phyloP scores from a whole-genome alignment of 1,140 invertebrate genomes.

The Hycleus phaleratus region DNA sequence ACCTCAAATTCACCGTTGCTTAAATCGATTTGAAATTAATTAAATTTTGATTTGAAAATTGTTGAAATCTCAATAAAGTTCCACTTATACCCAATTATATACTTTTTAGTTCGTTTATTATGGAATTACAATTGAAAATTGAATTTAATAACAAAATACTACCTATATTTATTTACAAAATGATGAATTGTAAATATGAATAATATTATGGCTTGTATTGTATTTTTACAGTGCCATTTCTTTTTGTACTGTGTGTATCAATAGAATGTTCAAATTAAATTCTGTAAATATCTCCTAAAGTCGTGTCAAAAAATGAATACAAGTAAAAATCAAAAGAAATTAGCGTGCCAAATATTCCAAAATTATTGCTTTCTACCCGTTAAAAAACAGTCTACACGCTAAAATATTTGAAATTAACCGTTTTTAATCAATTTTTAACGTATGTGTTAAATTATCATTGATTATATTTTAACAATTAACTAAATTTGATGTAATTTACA shows the following conservation, averaged over 20 bases:
- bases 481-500: no score
- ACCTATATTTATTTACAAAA: slow-evolving; percentile 27
- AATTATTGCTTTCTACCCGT: slow-evolving; percentile 5
- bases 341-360: slow-evolving; percentile 12
- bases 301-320: neutral
- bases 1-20: no score
- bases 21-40: no score
- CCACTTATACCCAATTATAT: no score
- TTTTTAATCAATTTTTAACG: neutral
- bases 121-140: no score
- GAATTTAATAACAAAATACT: neutral
- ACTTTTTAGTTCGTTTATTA: no score
- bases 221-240: slow-evolving; percentile 33
- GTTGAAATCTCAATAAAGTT: no score
- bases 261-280: neutral
- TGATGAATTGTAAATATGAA: slow-evolving; percentile 15
- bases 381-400: slow-evolving; percentile 5
- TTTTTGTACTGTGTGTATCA: slow-evolving; percentile 13
- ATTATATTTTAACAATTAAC: no score
- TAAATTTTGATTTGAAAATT: no score
- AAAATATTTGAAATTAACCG: slow-evolving; percentile 3
- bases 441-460: no score
- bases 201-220: slow-evolving; percentile 22
- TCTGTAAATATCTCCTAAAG: neutral
- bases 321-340: neutral